Conservation (phyloP, 2,113 vertebrate species). For the western clawed frog (Xenopus tropicalis) region DNA sequence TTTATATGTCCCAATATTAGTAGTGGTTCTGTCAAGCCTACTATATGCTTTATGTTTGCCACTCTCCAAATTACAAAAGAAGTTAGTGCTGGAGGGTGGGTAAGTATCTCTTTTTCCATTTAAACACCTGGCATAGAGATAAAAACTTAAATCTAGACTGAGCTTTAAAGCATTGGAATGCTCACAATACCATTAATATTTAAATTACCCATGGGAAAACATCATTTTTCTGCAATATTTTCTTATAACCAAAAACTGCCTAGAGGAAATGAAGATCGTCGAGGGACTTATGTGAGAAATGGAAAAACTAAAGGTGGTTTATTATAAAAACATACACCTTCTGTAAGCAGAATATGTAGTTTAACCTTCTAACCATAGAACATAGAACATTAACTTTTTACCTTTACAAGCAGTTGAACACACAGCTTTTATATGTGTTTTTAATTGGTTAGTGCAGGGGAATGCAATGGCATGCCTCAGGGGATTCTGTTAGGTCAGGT, state of each 20-base stretch:
- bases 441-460: constrained; percentile 18
- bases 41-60: too few species aligned
- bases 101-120: too few species aligned
- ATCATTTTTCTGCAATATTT: constrained; percentile 23
- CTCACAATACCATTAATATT: constrained; percentile 24
- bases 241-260: constrained; percentile 11
- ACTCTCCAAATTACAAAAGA: too few species aligned
- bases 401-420: constrained; percentile 33
- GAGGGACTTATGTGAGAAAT: constrained; percentile 15
- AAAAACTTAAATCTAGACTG: too few species aligned
- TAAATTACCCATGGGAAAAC: constrained; percentile 16
- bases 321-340: constrained; percentile 16
- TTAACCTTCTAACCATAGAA: not conserved
- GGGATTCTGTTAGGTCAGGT: not conserved
- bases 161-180: not conserved
- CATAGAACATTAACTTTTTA: constrained; percentile 16
- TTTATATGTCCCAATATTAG: too few species aligned
- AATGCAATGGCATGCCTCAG: not conserved
- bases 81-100: too few species aligned
- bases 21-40: too few species aligned
- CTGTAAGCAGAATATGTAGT: constrained; percentile 2
- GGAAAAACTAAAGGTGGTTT: constrained; percentile 19
- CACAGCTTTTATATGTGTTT: constrained; percentile 18
- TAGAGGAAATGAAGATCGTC: not conserved
- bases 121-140: too few species aligned